These are phyloP conservation scores for Branchinecta lindahli DNA, from an alignment of 1,140 invertebrate species.

Conservation along the genomic window DNA sequence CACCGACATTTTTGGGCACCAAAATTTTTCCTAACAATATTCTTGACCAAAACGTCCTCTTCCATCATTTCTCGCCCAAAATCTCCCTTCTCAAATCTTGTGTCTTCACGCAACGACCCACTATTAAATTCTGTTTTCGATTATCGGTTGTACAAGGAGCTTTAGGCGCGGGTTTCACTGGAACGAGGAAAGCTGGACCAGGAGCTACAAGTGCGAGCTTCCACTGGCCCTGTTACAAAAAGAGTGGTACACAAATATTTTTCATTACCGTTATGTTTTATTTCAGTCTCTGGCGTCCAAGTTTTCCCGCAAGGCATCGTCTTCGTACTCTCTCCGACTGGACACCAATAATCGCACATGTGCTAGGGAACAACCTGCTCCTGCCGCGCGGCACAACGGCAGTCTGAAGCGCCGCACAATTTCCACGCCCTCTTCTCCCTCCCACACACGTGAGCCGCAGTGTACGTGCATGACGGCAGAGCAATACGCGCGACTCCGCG, in stretches of 20 bases:
- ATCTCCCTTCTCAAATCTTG: too few relatives aligned
- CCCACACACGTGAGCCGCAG: conserved; percentile 67
- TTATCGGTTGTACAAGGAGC: too few relatives aligned
- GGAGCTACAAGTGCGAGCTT: neutral
- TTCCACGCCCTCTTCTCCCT: conserved; percentile 84
- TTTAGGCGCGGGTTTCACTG: too few relatives aligned
- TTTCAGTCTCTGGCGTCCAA: conserved; percentile 77
- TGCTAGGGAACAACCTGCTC: conserved; percentile 12
- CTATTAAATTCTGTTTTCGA: too few relatives aligned
- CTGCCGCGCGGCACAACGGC: conserved; percentile 23
- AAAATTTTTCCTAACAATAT: too few relatives aligned
- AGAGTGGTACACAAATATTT: neutral
- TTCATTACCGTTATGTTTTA: neutral
- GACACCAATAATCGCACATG: conserved; percentile 38
- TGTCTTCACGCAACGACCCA: too few relatives aligned
- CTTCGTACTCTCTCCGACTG: conserved; percentile 84
- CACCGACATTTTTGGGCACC: too few relatives aligned
- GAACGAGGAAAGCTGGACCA: too few relatives aligned
- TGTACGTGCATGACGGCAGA: conserved; percentile 90
- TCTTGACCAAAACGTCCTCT: too few relatives aligned
- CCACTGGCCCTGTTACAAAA: neutral
- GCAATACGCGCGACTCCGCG: conserved; percentile 65
- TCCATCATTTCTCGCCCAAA: too few relatives aligned
- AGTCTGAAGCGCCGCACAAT: conserved; percentile 62
- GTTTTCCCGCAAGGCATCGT: conserved; percentile 90